Conservation (phyloP, 2,797 vertebrate genomes). For the Myotis daubentonii region DNA sequence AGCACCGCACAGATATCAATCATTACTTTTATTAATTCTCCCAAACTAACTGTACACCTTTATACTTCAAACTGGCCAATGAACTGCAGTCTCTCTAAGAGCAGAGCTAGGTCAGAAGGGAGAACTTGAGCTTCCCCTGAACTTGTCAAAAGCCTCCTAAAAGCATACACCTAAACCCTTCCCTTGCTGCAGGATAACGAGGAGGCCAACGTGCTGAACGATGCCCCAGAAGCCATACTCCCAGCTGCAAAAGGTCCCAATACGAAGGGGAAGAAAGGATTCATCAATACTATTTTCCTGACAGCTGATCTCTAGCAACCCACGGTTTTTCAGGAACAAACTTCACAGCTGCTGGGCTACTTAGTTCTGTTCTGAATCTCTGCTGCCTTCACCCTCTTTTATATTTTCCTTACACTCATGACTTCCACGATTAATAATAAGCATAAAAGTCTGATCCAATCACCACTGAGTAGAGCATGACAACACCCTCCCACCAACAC, state of each 20-base stretch:
- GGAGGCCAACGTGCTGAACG: not conserved
- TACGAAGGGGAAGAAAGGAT: not conserved
- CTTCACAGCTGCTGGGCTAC: slow-evolving; percentile 14
- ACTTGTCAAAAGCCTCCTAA: slow-evolving; percentile 21
- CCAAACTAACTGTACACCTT: not conserved
- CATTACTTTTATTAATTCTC: slow-evolving; percentile 27
- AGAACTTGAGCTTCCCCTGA: not conserved
- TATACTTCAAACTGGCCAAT: slow-evolving; percentile 30
- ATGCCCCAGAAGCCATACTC: not conserved
- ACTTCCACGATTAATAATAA: not conserved
- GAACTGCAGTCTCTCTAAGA: slow-evolving; percentile 17
- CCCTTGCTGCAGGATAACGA: not conserved
- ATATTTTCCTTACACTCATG: not conserved
- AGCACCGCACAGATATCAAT: not conserved
- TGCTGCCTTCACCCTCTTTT: not conserved
- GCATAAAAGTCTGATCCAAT: not conserved
- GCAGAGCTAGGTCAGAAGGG: not conserved
- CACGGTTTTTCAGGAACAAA: slow-evolving; percentile 52
- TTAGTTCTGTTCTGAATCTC: not conserved
- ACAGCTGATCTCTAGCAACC: not conserved
- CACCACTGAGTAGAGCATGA: not conserved
- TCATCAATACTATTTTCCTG: not conserved
- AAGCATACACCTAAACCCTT: not conserved
- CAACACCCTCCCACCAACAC: not conserved
- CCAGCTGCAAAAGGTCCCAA: not conserved